A percentile compares a stretch with the other conserved stretches of the same genome.
These are phyloP conservation scores for Gambusia affinis DNA, from an alignment of 2,113 vertebrate species.

Conservation along the genomic window DNA sequence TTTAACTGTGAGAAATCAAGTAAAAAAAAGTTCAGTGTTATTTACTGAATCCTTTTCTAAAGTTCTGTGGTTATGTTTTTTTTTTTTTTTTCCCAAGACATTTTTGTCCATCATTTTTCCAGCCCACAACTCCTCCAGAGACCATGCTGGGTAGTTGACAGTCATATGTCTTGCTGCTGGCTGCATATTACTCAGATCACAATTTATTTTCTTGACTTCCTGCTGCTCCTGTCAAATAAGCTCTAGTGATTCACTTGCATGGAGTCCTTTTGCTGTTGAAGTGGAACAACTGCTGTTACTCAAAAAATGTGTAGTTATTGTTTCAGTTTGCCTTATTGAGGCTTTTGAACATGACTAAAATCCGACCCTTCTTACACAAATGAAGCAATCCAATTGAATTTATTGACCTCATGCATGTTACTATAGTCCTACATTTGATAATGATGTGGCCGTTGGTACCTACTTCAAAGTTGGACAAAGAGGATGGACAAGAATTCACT, in stretches of 20 bases:
- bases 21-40: background rate
- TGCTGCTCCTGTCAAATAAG: background rate
- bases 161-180: background rate
- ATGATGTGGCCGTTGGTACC: background rate
- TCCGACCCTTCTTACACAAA: background rate
- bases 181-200: slow-evolving; percentile 1
- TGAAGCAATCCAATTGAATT: background rate
- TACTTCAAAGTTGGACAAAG: no score
- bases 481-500: no score
- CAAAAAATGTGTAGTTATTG: background rate
- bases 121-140: background rate
- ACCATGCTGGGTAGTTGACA: background rate
- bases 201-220: background rate
- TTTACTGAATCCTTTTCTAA: background rate
- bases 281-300: background rate
- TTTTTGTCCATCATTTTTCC: background rate
- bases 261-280: background rate
- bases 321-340: background rate
- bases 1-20: no score
- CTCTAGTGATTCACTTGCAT: background rate
- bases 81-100: no score
- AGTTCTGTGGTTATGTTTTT: background rate
- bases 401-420: background rate
- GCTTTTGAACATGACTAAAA: background rate
- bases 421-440: background rate